These are phyloP conservation scores for Lepidurus packardi DNA, from an alignment of 1,140 invertebrate species.

Conservation along the genomic window DNA sequence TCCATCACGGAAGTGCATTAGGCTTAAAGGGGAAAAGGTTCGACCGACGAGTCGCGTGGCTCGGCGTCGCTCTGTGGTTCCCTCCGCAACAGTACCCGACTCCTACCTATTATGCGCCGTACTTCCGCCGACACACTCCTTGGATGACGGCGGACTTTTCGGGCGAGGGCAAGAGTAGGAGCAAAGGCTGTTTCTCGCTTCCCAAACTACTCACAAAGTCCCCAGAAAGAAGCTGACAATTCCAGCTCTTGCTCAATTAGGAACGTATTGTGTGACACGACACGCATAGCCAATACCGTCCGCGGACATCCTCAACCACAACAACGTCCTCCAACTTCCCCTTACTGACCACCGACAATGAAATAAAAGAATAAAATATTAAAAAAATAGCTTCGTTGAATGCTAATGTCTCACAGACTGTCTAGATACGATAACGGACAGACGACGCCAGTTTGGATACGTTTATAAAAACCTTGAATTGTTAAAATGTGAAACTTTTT, in stretches of 20 bases:
- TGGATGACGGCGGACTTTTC: too few species aligned
- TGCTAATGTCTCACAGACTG: too few species aligned
- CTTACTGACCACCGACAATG: background rate
- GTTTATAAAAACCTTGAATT: too few species aligned
- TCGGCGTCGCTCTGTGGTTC: background rate
- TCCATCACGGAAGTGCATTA: conserved; percentile 17
- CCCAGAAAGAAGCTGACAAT: background rate
- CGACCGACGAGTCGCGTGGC: background rate
- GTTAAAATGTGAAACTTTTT: too few species aligned
- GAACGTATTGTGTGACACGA: conserved; percentile 16
- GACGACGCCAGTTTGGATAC: too few species aligned
- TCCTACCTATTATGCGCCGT: background rate
- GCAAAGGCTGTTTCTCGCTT: too few species aligned
- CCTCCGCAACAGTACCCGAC: background rate
- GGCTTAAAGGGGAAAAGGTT: conserved; percentile 15
- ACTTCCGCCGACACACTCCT: too few species aligned
- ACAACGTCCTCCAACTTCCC: background rate
- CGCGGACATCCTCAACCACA: conserved; percentile 9
- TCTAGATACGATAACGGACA: too few species aligned
- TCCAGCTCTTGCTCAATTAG: conserved; percentile 11
- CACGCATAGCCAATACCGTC: background rate
- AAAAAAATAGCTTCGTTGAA: too few species aligned
- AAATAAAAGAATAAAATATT: too few species aligned
- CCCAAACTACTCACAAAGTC: too few species aligned
- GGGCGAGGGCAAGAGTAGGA: too few species aligned